These are phyloP conservation scores for Parazoanthus darwini DNA, from an alignment of 92 coral and sea anemone species.

Conservation along the genomic window DNA sequence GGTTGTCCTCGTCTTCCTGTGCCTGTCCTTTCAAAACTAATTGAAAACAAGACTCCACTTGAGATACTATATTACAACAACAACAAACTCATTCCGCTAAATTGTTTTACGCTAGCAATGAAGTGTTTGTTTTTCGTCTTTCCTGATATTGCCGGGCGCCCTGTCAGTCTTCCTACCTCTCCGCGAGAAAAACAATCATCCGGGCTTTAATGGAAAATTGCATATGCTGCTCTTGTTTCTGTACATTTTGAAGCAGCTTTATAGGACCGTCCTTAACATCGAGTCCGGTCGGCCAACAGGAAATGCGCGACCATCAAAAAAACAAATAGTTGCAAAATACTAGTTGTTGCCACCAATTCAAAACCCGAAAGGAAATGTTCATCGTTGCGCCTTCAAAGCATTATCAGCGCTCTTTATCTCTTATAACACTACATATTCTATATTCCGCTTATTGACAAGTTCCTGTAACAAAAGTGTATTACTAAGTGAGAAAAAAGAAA, in stretches of 20 bases:
- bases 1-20: not conserved
- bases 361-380: too few species aligned
- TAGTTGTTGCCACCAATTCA: not conserved
- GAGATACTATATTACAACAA: too few species aligned
- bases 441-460: too few species aligned
- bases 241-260: not conserved
- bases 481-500: too few species aligned
- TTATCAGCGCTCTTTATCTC: too few species aligned
- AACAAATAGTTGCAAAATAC: not conserved
- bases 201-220: not conserved
- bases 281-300: not conserved
- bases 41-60: not conserved
- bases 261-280: not conserved
- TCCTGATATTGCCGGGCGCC: not conserved
- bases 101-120: not conserved
- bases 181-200: not conserved
- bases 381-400: too few species aligned
- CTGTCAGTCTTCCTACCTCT: not conserved
- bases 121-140: not conserved
- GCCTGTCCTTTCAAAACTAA: not conserved
- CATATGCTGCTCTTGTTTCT: not conserved
- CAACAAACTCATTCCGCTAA: not conserved
- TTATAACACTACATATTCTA: too few species aligned
- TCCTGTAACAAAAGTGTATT: too few species aligned
- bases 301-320: not conserved